phyloP scores from a whole-genome alignment of 2,888 invertebrate genomes.

The Ormyrus thymus region DNA sequence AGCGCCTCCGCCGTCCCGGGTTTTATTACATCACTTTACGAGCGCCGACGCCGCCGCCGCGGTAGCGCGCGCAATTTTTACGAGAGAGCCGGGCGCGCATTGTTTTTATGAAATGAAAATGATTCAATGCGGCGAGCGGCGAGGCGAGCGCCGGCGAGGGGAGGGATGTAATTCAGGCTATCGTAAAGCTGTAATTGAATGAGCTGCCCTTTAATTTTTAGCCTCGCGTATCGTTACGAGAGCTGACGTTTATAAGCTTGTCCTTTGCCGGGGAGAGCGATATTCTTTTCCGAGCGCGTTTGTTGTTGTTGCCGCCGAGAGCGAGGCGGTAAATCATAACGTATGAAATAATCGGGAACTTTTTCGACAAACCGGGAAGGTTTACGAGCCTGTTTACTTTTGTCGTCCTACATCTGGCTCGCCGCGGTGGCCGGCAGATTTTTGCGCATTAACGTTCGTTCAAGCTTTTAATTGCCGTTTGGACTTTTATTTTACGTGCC shows the following conservation, averaged over 20 bases:
- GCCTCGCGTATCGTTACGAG: conserved; percentile 42
- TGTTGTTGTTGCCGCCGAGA: too few species aligned
- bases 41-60: background rate
- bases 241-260: conserved; percentile 51
- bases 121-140: conserved; percentile 28
- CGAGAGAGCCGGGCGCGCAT: conserved; percentile 25
- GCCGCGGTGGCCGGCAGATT: too few species aligned
- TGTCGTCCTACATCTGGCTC: too few species aligned
- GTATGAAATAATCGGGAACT: too few species aligned
- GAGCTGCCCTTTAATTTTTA: conserved; percentile 7
- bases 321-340: too few species aligned
- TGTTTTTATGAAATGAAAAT: conserved; percentile 53
- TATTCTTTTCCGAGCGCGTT: conserved; percentile 1
- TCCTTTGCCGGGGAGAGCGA: conserved; percentile 14
- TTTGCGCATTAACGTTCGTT: too few species aligned
- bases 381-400: too few species aligned
- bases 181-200: conserved; percentile 49
- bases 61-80: conserved; percentile 50
- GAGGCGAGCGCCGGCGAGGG: background rate
- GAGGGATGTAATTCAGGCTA: conserved; percentile 24
- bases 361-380: too few species aligned
- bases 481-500: too few species aligned
- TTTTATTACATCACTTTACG: conserved; percentile 55
- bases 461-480: too few species aligned
- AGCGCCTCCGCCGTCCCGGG: conserved; percentile 27